Conservation (phyloP, 2,797 vertebrate genomes). For the Darevskia nairensis region DNA sequence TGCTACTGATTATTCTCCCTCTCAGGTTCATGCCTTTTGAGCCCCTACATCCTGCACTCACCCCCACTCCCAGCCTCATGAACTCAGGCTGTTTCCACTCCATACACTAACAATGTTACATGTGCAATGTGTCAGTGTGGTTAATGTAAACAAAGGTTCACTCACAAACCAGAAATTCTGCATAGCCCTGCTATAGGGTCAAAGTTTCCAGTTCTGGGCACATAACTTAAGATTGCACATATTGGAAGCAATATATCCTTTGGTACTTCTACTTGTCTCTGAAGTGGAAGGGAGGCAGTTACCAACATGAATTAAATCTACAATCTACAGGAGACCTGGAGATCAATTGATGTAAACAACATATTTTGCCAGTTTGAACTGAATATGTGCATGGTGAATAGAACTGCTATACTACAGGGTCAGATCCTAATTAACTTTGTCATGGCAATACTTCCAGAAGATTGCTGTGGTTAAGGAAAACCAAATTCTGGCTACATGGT, state of each 20-base stretch:
- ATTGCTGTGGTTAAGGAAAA: background rate
- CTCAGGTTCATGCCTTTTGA: background rate
- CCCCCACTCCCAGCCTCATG: background rate
- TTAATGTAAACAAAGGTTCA: background rate
- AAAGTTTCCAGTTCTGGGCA: background rate
- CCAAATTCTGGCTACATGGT: background rate
- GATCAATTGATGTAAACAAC: background rate
- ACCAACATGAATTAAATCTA: background rate
- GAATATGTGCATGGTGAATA: background rate
- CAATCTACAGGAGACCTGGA: background rate
- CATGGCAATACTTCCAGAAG: background rate
- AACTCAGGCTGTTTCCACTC: background rate
- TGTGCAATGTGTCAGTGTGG: too few species aligned
- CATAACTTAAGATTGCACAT: too few species aligned
- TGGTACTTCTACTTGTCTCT: too few species aligned
- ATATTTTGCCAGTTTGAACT: background rate
- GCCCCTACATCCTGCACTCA: background rate
- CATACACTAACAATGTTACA: background rate
- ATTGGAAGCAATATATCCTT: too few species aligned
- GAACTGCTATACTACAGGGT: background rate
- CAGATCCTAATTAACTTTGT: background rate
- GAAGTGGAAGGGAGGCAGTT: too few species aligned
- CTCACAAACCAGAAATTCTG: background rate
- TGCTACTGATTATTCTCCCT: background rate
- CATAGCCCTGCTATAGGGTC: background rate